phyloP scores from a whole-genome alignment of 2,113 vertebrate species.

The Macrotis lagotis region DNA sequence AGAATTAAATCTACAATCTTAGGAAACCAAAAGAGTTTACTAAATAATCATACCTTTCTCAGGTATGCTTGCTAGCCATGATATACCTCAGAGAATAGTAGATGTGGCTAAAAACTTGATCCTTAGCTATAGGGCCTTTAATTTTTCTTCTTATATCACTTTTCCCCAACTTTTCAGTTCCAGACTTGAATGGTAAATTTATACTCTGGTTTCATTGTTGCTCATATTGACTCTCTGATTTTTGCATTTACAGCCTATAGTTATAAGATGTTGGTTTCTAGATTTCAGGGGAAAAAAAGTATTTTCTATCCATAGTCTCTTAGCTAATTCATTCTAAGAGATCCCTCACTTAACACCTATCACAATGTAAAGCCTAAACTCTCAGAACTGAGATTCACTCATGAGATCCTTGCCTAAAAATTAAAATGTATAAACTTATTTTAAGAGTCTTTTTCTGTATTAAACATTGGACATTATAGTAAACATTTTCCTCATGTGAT shows the following conservation, averaged over 20 bases:
- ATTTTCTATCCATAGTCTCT: background rate
- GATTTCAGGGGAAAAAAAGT: background rate
- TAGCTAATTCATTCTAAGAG: background rate
- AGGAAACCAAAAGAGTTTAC: background rate
- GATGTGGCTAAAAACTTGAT: background rate
- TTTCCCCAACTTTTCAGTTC: background rate
- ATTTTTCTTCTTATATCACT: background rate
- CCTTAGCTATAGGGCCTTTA: background rate
- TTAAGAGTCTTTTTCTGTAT: slow-evolving; percentile 56
- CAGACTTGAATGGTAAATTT: background rate
- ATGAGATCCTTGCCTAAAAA: slow-evolving; percentile 32
- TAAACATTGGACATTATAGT: slow-evolving; percentile 46
- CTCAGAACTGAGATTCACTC: slow-evolving; percentile 37
- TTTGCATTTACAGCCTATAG: background rate
- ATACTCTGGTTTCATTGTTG: background rate
- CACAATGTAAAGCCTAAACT: background rate
- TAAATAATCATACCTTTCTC: background rate
- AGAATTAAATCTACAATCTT: background rate
- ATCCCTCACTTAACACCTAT: background rate
- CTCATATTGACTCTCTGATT: background rate
- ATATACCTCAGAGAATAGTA: background rate
- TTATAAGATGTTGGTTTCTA: background rate
- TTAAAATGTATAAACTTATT: slow-evolving; percentile 70
- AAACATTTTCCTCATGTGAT: slow-evolving; percentile 71
- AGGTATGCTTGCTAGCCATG: background rate